Evolutionary conservation across 2,113 vertebrate genomes (phyloP), one percentile per base, ranked within the genome.

Genomic region (Malurus melanocephalus): DNA sequence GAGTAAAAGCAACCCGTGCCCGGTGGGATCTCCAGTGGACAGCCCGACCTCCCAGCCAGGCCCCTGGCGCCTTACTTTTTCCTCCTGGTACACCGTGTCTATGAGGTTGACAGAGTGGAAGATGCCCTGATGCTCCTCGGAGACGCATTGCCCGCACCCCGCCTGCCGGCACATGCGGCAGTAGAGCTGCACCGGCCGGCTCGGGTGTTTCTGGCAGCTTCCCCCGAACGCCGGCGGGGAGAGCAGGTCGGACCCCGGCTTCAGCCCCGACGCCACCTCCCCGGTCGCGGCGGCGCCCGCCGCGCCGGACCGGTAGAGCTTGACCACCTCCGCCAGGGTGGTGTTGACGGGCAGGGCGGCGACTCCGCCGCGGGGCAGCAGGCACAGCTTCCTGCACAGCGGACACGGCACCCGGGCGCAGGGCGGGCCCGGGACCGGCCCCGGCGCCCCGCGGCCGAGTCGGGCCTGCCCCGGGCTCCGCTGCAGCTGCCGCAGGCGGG

Each of bases 61-160:
- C 2, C 51, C 24, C 61, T 1, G 33, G 28, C 10, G 16, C 14
- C 94, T 93, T 81, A 97, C 97, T 68, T 96, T 97, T 42, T 97
- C 96, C 59, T 97, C 96, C 94, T 97, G 97, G 86, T 96, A 97
- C n/a, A 96, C 88, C 0, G 94, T 86, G 69, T 95, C 95, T 5
- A 97, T 79, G 52, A 96, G 95, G 90, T 96, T 96, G 88, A 97
- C 94, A 22, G 94, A 92, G 80, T 97, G 97, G 86, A 97, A 97
- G 86, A 96, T 88, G 55, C 97, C 96, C 3, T 87, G 95, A 53
- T 97, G 96, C 56, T 95, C 93, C 77, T 96, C 92, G 2, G 95
- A 96, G 16, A 96, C 90, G 67, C 97, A 97, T 68, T 90, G 95
- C 38, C 96, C 96, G 80, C 97, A 96, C 3, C 95, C 96, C 6